These are phyloP conservation scores for Protobothrops mucrosquamatus DNA, from an alignment of 2,113 vertebrate species.

Conservation along the genomic window DNA sequence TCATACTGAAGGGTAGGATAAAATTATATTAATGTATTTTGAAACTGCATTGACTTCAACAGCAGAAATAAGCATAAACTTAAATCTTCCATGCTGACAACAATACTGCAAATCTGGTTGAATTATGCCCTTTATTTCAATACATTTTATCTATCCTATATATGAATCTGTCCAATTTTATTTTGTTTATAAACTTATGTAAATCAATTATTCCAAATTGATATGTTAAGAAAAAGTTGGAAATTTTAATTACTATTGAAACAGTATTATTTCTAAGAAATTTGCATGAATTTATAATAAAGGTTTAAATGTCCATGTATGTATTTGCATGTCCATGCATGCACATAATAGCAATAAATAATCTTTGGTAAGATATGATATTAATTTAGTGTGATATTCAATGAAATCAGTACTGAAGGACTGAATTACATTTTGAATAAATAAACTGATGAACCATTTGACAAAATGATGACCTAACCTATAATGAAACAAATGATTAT, in stretches of 20 bases:
- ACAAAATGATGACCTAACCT: slow-evolving; percentile 34
- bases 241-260: slow-evolving; percentile 39
- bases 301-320: slow-evolving; percentile 48
- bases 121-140: background rate
- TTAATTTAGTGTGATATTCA: slow-evolving; percentile 45
- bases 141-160: background rate
- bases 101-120: background rate
- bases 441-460: slow-evolving; percentile 42
- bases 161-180: background rate
- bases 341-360: slow-evolving; percentile 44
- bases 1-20: background rate
- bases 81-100: background rate
- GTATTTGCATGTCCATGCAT: slow-evolving; percentile 11
- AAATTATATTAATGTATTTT: background rate
- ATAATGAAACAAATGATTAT: slow-evolving; percentile 34
- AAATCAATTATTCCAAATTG: slow-evolving; percentile 43
- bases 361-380: slow-evolving; percentile 53
- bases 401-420: slow-evolving; percentile 2
- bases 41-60: background rate
- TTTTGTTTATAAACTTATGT: slow-evolving; percentile 43
- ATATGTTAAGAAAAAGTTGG: slow-evolving; percentile 53
- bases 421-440: background rate
- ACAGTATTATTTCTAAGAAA: slow-evolving; percentile 53
- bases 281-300: slow-evolving; percentile 42
- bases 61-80: background rate